phyloP scores from a whole-genome alignment of 2,113 vertebrate genomes.

The Mesocricetus auratus region DNA sequence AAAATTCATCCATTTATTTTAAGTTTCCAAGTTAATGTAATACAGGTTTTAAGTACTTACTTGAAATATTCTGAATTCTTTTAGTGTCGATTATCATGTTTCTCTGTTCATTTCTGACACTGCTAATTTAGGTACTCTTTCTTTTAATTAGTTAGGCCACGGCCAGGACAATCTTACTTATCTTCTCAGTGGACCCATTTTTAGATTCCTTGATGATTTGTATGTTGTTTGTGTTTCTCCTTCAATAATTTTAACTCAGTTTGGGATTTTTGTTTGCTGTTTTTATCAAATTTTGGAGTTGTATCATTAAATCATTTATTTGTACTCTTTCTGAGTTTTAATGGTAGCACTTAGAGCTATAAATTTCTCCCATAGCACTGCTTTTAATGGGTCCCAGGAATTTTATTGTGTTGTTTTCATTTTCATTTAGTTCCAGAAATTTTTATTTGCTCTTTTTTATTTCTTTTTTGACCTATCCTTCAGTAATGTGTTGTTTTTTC shows the following conservation, averaged over 20 bases:
- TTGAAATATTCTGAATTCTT: no score
- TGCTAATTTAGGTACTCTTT: neutral
- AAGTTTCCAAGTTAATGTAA: no score
- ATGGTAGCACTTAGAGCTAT: neutral
- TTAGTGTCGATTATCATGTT: no score
- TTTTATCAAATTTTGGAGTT: neutral
- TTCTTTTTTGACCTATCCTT: neutral
- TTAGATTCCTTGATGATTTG: neutral
- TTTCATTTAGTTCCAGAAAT: neutral
- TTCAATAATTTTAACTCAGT: neutral
- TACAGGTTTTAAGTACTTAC: no score
- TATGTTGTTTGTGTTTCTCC: neutral
- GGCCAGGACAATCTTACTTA: neutral
- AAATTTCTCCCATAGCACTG: neutral
- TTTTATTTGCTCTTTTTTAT: neutral
- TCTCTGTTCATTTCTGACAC: no score
- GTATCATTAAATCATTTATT: neutral
- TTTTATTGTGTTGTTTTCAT: neutral
- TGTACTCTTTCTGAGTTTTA: neutral
- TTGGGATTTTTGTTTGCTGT: neutral
- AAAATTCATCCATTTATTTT: no score
- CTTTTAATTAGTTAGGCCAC: neutral
- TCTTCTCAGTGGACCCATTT: neutral
- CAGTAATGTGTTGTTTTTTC: neutral
- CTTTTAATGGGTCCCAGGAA: neutral